phyloP scores from a whole-genome alignment of 2,888 invertebrate species.

The Agelastica alni region DNA sequence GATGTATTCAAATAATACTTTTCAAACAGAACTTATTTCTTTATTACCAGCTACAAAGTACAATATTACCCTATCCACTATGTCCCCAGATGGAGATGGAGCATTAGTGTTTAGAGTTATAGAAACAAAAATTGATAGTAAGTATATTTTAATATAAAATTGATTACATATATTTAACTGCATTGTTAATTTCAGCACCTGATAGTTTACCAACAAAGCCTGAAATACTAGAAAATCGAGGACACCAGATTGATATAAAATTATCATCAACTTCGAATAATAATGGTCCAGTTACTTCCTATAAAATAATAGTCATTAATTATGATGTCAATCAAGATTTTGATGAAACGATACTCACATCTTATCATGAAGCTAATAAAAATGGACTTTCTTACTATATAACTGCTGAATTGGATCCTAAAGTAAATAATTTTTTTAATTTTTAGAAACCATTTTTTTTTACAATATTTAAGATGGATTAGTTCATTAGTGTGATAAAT shows the following conservation, averaged over 20 bases:
- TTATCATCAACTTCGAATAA: slow-evolving; percentile 72
- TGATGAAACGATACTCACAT: slow-evolving; percentile 64
- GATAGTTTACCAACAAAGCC: slow-evolving; percentile 74
- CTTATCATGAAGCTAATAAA: slow-evolving; percentile 68
- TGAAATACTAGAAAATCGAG: slow-evolving; percentile 64
- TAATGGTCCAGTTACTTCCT: slow-evolving; percentile 77
- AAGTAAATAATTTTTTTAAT: slow-evolving; percentile 50
- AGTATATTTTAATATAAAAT: slow-evolving; percentile 6
- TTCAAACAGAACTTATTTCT: slow-evolving; percentile 63
- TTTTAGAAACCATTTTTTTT: too few relatives aligned
- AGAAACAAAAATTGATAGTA: slow-evolving; percentile 72
- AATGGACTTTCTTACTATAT: slow-evolving; percentile 80
- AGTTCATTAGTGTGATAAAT: too few relatives aligned
- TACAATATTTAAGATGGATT: too few relatives aligned
- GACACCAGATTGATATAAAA: slow-evolving; percentile 67
- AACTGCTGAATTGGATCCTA: slow-evolving; percentile 75
- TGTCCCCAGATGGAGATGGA: slow-evolving; percentile 65
- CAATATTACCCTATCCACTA: slow-evolving; percentile 72
- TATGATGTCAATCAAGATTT: slow-evolving; percentile 67
- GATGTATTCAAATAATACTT: slow-evolving; percentile 64
- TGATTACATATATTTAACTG: background rate
- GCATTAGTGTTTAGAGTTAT: slow-evolving; percentile 61
- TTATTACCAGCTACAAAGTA: slow-evolving; percentile 78
- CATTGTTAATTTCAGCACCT: slow-evolving; percentile 55
- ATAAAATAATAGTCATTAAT: slow-evolving; percentile 75